Conservation (phyloP, 2,113 vertebrate species). For the Chauna torquata region DNA sequence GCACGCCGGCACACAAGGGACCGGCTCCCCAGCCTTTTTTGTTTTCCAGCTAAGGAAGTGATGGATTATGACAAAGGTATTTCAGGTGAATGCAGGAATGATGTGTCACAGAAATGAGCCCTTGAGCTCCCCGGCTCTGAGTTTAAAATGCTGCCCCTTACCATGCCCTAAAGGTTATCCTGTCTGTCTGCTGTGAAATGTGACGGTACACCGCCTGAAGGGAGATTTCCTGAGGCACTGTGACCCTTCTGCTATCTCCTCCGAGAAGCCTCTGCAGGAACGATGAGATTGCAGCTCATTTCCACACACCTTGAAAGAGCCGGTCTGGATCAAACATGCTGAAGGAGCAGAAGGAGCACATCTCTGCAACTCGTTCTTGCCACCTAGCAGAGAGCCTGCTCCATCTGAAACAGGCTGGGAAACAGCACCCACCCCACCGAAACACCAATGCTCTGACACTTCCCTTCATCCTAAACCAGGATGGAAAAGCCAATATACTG, state of each 20-base stretch:
- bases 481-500: slow-evolving; percentile 17
- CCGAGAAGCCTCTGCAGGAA: not conserved
- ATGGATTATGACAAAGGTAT: slow-evolving; percentile 46
- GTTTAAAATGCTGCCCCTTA: slow-evolving; percentile 54
- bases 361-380: not conserved
- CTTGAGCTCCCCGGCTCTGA: not conserved
- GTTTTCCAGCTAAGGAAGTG: not conserved
- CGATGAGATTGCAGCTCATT: slow-evolving; percentile 64
- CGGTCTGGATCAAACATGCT: slow-evolving; percentile 10
- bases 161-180: slow-evolving; percentile 60
- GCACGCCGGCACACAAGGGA: not conserved
- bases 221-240: slow-evolving; percentile 56
- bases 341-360: slow-evolving; percentile 32
- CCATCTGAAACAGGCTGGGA: not conserved
- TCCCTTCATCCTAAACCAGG: not conserved
- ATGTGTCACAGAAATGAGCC: slow-evolving; percentile 51
- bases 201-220: slow-evolving; percentile 18
- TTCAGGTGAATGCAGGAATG: slow-evolving; percentile 28
- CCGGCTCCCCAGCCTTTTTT: not conserved
- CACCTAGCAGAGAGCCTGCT: not conserved
- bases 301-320: slow-evolving; percentile 53
- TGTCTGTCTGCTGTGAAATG: slow-evolving; percentile 52
- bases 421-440: not conserved
- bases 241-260: slow-evolving; percentile 62
- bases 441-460: not conserved